These are phyloP conservation scores for Fulica atra DNA, from an alignment of 2,113 vertebrate species.

Conservation along the genomic window DNA sequence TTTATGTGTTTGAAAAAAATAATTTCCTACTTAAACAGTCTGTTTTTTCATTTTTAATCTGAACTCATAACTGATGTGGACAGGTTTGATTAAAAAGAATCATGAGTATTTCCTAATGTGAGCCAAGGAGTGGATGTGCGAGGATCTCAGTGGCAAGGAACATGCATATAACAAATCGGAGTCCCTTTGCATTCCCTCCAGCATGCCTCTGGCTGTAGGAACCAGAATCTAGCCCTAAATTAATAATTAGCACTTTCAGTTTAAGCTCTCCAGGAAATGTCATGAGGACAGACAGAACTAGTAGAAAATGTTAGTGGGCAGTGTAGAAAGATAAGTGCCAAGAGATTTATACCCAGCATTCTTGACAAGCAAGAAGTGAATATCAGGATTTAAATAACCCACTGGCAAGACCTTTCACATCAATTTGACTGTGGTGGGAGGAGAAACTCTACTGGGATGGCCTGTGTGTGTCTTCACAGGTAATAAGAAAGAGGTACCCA, in stretches of 20 bases:
- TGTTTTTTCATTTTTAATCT: neutral
- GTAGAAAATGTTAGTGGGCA: constrained; percentile 50
- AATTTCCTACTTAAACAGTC: neutral
- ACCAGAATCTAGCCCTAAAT: constrained; percentile 65
- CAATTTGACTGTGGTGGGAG: constrained; percentile 48
- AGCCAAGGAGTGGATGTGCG: neutral
- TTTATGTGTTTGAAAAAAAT: neutral
- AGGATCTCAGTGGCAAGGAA: neutral
- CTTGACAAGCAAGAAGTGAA: constrained; percentile 43
- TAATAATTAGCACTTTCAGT: constrained; percentile 64
- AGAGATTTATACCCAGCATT: constrained; percentile 43
- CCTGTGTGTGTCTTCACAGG: neutral
- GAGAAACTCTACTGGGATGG: constrained; percentile 31
- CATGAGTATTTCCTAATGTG: neutral
- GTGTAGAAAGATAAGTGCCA: constrained; percentile 16
- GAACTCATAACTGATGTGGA: neutral
- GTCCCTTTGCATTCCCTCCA: constrained; percentile 58
- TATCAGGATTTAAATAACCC: constrained; percentile 55
- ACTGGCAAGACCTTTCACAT: constrained; percentile 51
- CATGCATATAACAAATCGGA: constrained; percentile 20
- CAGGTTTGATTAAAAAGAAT: constrained; percentile 4
- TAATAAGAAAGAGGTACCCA: neutral
- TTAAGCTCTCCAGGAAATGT: constrained; percentile 45
- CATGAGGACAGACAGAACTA: constrained; percentile 34
- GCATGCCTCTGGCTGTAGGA: constrained; percentile 67